Conservation (phyloP, 2,113 vertebrate species). For the Sinosuthora webbiana region DNA sequence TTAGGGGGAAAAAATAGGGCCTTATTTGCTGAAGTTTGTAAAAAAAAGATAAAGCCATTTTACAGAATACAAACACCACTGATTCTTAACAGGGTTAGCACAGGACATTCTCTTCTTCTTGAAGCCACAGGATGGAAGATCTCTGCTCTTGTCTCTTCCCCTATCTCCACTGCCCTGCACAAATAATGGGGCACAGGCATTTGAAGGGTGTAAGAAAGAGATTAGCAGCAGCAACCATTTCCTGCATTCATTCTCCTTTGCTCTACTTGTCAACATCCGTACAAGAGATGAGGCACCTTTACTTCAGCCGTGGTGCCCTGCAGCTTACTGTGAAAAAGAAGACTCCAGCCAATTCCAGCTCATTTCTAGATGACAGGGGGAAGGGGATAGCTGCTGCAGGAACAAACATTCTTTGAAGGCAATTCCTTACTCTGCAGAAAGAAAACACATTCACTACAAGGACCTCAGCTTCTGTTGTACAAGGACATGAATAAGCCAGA, state of each 20-base stretch:
- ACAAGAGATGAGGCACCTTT: not conserved
- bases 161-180: not conserved
- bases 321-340: not conserved
- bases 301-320: not conserved
- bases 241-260: conserved; percentile 16
- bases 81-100: not conserved
- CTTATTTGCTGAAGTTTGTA: not conserved
- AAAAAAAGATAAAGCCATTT: not conserved
- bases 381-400: not conserved
- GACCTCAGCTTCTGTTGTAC: not conserved
- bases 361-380: not conserved
- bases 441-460: not conserved
- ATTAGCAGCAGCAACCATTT: not conserved
- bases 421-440: not conserved
- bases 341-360: not conserved
- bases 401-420: not conserved
- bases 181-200: not conserved
- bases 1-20: fast-evolving
- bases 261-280: not conserved
- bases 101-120: not conserved
- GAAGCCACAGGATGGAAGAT: not conserved
- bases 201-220: not conserved
- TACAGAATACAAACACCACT: not conserved
- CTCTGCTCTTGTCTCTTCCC: not conserved
- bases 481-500: not conserved